A percentile compares a stretch with the other conserved stretches of the same genome.
Conservation (phyloP, 1,140 invertebrate genomes). For the Gryllus bimaculatus region DNA sequence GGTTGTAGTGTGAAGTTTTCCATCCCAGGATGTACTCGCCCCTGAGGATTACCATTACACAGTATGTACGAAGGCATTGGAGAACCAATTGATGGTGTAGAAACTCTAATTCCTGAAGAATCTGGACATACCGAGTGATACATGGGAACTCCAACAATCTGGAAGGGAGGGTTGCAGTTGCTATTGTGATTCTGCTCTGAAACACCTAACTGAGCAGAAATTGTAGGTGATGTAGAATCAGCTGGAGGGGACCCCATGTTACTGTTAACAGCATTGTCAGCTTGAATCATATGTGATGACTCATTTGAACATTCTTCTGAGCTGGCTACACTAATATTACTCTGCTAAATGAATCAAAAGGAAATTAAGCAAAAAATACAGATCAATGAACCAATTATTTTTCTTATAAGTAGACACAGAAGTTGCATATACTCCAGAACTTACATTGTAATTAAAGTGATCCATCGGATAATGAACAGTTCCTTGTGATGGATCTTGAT, state of each 20-base stretch:
- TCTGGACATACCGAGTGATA: neutral
- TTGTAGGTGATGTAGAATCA: neutral
- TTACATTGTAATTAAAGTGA: too few relatives aligned
- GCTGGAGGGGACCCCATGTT: neutral
- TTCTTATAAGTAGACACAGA: too few relatives aligned
- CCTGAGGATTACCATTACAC: neutral
- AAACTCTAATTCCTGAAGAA: conserved; percentile 6
- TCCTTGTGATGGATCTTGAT: too few relatives aligned
- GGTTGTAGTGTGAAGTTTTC: conserved; percentile 7
- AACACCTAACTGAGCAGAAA: neutral
- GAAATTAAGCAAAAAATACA: neutral
- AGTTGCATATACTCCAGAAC: too few relatives aligned
- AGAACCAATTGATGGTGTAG: conserved; percentile 7
- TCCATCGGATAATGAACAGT: too few relatives aligned
- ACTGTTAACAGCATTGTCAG: neutral
- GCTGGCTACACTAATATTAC: neutral
- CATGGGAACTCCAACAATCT: neutral
- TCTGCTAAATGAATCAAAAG: neutral
- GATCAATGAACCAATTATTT: too few relatives aligned
- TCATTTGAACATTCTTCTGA: neutral
- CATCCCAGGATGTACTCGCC: neutral
- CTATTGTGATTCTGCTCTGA: neutral
- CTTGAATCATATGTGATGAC: neutral
- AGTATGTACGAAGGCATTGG: conserved; percentile 10
- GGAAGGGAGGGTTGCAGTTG: neutral